phyloP scores from a whole-genome alignment of 2,797 vertebrate species.

The Coccyzus lansbergi region DNA sequence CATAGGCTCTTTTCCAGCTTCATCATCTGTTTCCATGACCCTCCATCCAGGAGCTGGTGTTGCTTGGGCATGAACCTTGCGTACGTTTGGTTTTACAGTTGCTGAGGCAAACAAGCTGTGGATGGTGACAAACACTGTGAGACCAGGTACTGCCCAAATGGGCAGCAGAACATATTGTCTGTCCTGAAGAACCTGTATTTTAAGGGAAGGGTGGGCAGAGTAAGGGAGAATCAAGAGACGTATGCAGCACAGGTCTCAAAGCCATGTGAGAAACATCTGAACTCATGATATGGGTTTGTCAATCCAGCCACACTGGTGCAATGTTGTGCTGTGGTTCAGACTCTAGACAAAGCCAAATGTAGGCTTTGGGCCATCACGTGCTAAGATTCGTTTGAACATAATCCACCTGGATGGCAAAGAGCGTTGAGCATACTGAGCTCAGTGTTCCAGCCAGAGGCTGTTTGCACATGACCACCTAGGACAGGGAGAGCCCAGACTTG shows the following conservation, averaged over 20 bases:
- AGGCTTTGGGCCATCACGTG: accelerated
- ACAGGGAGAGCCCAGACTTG: neutral
- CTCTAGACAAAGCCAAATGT: neutral
- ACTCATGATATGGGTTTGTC: neutral
- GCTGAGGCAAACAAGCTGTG: neutral
- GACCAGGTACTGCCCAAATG: neutral
- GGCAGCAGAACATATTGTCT: neutral
- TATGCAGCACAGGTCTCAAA: neutral
- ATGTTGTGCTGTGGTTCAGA: neutral
- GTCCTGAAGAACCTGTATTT: neutral
- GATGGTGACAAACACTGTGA: neutral
- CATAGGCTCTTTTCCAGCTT: neutral
- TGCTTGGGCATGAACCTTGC: neutral
- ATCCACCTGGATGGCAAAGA: neutral
- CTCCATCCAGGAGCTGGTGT: neutral
- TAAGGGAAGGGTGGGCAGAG: neutral
- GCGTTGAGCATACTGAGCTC: neutral
- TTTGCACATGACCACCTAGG: neutral
- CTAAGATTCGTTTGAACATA: accelerated
- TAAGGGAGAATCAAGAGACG: neutral
- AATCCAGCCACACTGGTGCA: neutral
- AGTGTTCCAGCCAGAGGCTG: neutral
- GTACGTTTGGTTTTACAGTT: neutral
- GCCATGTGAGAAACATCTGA: neutral
- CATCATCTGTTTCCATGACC: neutral